Evolutionary conservation across 1,140 invertebrate species (phyloP).

Genomic region (Drosophila pseudoobscura): DNA sequence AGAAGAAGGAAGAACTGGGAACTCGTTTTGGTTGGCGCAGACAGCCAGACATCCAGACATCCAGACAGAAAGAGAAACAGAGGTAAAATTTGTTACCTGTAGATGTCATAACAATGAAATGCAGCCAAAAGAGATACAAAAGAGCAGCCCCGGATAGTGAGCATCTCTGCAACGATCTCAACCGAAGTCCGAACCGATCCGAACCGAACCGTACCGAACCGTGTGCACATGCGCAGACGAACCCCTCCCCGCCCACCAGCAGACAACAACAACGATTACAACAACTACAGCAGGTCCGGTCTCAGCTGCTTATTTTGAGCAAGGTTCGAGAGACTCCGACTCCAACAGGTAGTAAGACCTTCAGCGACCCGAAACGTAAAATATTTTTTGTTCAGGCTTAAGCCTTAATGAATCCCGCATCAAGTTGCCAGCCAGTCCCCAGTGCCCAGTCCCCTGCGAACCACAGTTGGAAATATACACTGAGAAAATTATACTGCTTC

Average conservation of each 20-base stretch:
- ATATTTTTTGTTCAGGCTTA: constrained; percentile 66
- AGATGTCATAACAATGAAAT: constrained; percentile 82
- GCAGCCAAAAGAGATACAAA: constrained; percentile 73
- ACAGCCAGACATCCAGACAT: constrained; percentile 17
- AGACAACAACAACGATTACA: constrained; percentile 28
- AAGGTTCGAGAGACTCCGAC: constrained; percentile 59
- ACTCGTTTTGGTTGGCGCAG: constrained; percentile 45
- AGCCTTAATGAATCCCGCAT: constrained; percentile 80
- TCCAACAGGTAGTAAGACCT: constrained; percentile 75
- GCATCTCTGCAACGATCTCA: too few species aligned
- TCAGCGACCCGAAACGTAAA: constrained; percentile 63
- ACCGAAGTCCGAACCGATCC: neutral
- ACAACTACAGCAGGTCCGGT: constrained; percentile 9
- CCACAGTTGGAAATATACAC: neutral
- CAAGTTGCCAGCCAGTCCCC: constrained; percentile 59
- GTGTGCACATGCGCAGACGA: constrained; percentile 61
- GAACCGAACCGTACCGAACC: constrained; percentile 24
- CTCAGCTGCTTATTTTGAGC: constrained; percentile 61
- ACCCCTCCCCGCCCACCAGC: constrained; percentile 37
- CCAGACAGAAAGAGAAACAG: constrained; percentile 27
- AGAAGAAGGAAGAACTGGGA: constrained; percentile 43
- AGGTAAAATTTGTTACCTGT: constrained; percentile 73
- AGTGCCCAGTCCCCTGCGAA: neutral
- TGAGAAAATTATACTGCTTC: too few species aligned
- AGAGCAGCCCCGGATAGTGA: constrained; percentile 16